Percentiles rank a stretch among this genome's conserved stretches.
phyloP scores from a whole-genome alignment of 2,888 invertebrate genomes.

The Drosophila stalkeri region DNA sequence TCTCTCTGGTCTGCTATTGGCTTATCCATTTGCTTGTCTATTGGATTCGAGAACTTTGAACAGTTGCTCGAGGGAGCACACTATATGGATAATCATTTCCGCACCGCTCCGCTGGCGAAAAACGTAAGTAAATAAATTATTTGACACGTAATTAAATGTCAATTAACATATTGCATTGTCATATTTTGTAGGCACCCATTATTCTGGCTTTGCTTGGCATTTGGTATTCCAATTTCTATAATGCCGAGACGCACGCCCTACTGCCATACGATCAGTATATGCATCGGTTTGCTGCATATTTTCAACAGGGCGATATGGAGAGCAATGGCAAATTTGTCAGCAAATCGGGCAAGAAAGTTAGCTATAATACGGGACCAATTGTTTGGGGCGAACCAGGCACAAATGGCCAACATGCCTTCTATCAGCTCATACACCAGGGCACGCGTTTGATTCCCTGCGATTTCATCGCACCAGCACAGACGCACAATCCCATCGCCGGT shows the following conservation, averaged over 20 bases:
- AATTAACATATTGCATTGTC: not conserved
- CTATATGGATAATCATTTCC: slow-evolving; percentile 97
- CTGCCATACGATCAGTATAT: slow-evolving; percentile 99
- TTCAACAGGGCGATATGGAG: slow-evolving; percentile 99
- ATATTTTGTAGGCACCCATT: slow-evolving; percentile 91
- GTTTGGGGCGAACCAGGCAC: slow-evolving; percentile 97
- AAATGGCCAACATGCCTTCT: slow-evolving; percentile 99
- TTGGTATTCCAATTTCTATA: slow-evolving; percentile 98
- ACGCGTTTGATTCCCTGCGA: slow-evolving; percentile 95
- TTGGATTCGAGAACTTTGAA: slow-evolving; percentile 98
- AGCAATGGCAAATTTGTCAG: slow-evolving; percentile 98
- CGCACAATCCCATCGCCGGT: slow-evolving; percentile 93
- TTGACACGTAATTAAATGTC: not conserved
- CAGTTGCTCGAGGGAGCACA: slow-evolving; percentile 95
- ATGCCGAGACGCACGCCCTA: slow-evolving; percentile 97
- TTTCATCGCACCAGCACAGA: slow-evolving; percentile 96
- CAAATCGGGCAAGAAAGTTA: slow-evolving; percentile 86
- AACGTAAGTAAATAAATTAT: slow-evolving; percentile 88
- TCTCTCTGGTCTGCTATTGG: slow-evolving; percentile 99
- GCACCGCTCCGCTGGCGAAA: slow-evolving; percentile 92
- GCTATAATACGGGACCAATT: slow-evolving; percentile 85
- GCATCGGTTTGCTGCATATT: slow-evolving; percentile 99
- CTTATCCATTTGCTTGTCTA: slow-evolving; percentile 95
- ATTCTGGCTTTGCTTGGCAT: slow-evolving; percentile 95
- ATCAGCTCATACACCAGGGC: slow-evolving; percentile 98